Evolutionary conservation across 2,888 invertebrate genomes (phyloP), one percentile per base, ranked within the genome.

Genomic region (Clistopyga incitator): DNA sequence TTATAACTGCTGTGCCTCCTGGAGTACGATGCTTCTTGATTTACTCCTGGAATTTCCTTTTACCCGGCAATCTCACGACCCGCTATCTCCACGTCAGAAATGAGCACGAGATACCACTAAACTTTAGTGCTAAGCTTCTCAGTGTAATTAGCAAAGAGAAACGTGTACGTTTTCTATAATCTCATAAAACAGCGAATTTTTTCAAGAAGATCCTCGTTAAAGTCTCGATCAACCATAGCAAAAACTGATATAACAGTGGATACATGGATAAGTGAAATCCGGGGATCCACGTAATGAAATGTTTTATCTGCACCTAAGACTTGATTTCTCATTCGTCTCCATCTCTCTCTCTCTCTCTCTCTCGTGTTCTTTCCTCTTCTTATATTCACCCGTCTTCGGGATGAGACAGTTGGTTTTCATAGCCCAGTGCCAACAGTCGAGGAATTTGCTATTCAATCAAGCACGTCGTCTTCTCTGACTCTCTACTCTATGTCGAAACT

Each of bases 401-500:
- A 2, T 6, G 38, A 13, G 42, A 50, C 15, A 15, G 29, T 20
- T n/a, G 42, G 56, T 13, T 64, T 78, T 75, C 64, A 68, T 56
- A 23, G 67, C 50, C 45, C 50, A 6, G n/a, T 72, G 72, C n/a
- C n/a, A 78, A 72, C 72, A 83, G 79, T 29, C 79, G 77, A 77
- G 79, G 50, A 80, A 83, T 83, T 83, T 77, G 76, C 80, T 72
- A 83, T 83, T 83, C 83, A 80, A 83, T 83, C 83, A 83, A 80
- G 72, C 83, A 75, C 75, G 72, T 54, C 74, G 23, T 68, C 47
- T 23, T 29, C 64, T 50, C 80, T 42, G 42, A 15, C 50, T 47
- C 50, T 34, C 65, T 29, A 20, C 50, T 61, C 64, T 42, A 52
- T 68, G 72, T 67, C 68, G 56, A 76, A 86, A 84, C 78, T 81